These are phyloP conservation scores for Distichodus sexfasciatus DNA, from an alignment of 2,797 vertebrate species.

Conservation along the genomic window DNA sequence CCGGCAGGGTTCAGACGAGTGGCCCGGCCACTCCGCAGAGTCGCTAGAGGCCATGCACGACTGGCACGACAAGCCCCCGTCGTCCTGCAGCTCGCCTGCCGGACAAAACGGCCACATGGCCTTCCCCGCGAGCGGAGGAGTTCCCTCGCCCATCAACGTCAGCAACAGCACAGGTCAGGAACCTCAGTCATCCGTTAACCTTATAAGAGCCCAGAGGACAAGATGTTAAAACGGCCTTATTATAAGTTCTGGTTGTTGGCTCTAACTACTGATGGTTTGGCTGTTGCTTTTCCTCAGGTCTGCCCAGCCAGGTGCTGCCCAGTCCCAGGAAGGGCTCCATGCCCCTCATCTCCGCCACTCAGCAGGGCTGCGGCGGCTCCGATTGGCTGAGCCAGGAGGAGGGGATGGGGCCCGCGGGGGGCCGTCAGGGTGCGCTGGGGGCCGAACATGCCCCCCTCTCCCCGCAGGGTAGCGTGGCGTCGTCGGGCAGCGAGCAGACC, in stretches of 20 bases:
- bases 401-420: too few relatives aligned
- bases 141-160: constrained; percentile 83
- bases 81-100: constrained; percentile 74
- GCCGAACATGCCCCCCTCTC: constrained; percentile 91
- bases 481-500: constrained; percentile 93
- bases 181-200: too few relatives aligned
- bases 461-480: constrained; percentile 94
- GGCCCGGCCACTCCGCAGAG: constrained; percentile 81
- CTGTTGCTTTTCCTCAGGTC: constrained; percentile 61
- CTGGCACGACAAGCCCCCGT: constrained; percentile 83
- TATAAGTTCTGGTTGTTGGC: too few relatives aligned
- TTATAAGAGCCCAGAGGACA: too few relatives aligned
- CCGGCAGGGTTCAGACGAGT: constrained; percentile 88
- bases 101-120: constrained; percentile 88
- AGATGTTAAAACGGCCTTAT: too few relatives aligned
- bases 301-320: constrained; percentile 84
- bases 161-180: constrained; percentile 78
- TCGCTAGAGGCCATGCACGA: constrained; percentile 76
- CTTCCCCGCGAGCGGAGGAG: constrained; percentile 77
- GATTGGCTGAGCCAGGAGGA: constrained; percentile 88
- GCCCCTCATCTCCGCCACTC: constrained; percentile 81
- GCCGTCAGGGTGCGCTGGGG: constrained; percentile 73
- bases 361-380: constrained; percentile 77
- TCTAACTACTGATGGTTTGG: neutral
- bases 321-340: constrained; percentile 88